These are phyloP conservation scores for Trypoxylus dichotomus DNA, from an alignment of 1,140 invertebrate genomes.

Conservation along the genomic window DNA sequence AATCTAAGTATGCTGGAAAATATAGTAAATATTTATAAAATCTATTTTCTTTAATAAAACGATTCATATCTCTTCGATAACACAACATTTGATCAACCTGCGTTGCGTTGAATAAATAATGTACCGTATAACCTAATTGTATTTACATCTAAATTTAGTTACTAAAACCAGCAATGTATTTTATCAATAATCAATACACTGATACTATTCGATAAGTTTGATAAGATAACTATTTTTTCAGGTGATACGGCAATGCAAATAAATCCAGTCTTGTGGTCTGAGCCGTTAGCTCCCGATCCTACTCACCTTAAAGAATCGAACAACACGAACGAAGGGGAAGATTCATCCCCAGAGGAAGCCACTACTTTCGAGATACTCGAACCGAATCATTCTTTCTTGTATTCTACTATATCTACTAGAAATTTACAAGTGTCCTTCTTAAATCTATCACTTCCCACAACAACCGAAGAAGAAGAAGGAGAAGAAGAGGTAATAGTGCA, in stretches of 20 bases:
- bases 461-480: constrained; percentile 38
- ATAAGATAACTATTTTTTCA: constrained; percentile 32
- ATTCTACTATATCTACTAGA: constrained; percentile 37
- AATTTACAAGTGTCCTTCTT: constrained; percentile 41
- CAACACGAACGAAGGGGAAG: not conserved
- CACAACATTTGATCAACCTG: no score
- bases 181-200: not conserved
- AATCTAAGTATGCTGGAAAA: no score
- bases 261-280: constrained; percentile 39
- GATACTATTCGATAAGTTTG: not conserved
- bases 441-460: constrained; percentile 31
- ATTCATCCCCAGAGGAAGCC: not conserved
- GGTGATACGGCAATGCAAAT: constrained; percentile 39
- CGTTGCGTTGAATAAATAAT: no score
- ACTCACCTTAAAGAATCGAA: constrained; percentile 30
- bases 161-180: no score
- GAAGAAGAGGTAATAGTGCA: constrained; percentile 30
- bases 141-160: no score
- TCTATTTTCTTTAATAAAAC: no score
- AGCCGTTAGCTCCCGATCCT: constrained; percentile 36
- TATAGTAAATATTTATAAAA: no score
- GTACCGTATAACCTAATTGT: no score
- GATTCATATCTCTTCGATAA: no score
- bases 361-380: constrained; percentile 23
- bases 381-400: constrained; percentile 39